Conservation (phyloP, 2,113 vertebrate genomes). For the Protobothrops flavoviridis region DNA sequence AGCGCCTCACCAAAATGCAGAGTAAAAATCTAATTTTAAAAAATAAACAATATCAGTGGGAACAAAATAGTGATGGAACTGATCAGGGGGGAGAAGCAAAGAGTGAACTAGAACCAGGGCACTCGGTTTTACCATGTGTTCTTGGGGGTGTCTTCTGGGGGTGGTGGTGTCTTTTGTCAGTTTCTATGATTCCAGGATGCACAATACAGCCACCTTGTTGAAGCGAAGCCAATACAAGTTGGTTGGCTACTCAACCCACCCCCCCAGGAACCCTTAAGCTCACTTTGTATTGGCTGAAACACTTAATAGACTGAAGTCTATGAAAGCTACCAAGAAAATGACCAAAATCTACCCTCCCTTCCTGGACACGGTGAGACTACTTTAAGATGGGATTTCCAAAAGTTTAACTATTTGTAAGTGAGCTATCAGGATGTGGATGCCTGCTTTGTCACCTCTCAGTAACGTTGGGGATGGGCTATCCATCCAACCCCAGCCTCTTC, state of each 20-base stretch:
- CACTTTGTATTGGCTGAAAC: neutral
- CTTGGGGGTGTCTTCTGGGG: neutral
- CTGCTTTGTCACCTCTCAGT: neutral
- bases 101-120: neutral
- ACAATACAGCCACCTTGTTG: neutral
- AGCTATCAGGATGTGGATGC: neutral
- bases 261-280: neutral
- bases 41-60: neutral
- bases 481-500: neutral
- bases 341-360: neutral
- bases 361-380: too few species aligned
- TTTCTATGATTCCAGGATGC: neutral
- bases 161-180: neutral
- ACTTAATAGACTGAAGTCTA: neutral
- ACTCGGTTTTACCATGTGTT: too few species aligned
- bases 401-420: neutral
- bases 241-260: neutral
- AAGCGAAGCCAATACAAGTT: neutral
- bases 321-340: neutral
- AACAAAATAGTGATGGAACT: neutral
- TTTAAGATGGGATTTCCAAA: neutral
- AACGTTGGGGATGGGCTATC: neutral
- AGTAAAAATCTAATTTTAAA: neutral
- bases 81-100: neutral
- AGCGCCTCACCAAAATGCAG: neutral